Evolutionary conservation across 2,797 vertebrate genomes (phyloP).

Genomic region (Danio kyathit): DNA sequence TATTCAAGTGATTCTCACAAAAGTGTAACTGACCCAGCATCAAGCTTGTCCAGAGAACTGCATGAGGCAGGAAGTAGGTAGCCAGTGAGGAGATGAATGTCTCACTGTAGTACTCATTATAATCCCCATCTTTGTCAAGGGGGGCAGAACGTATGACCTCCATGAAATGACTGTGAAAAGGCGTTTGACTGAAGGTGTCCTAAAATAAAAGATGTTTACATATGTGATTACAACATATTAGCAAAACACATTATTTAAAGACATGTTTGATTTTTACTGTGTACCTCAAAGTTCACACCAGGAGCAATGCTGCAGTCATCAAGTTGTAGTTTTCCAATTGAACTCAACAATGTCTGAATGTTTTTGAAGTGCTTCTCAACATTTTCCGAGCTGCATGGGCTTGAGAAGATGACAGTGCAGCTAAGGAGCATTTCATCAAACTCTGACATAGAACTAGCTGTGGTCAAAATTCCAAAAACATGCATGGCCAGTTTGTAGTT

Average conservation of each 20-base stretch:
- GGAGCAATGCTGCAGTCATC: conserved; percentile 26
- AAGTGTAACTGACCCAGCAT: conserved; percentile 33
- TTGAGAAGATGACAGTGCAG: conserved; percentile 35
- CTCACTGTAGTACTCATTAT: conserved; percentile 22
- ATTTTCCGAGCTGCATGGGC: conserved; percentile 17
- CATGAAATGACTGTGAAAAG: conserved; percentile 11
- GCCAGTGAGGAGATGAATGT: conserved; percentile 10
- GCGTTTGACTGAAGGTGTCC: conserved; percentile 10
- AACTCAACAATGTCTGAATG: conserved; percentile 19
- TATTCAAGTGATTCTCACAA: not conserved
- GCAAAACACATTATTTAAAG: not conserved
- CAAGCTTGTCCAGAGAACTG: conserved; percentile 21
- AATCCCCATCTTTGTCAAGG: conserved; percentile 8
- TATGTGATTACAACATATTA: not conserved
- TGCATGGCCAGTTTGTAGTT: conserved; percentile 46
- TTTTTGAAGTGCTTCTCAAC: conserved; percentile 39
- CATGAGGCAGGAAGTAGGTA: conserved; percentile 17
- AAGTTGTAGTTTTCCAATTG: not conserved
- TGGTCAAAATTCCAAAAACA: conserved; percentile 38
- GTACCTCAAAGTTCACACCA: conserved; percentile 22
- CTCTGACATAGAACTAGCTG: conserved; percentile 5
- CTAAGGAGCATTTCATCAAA: conserved; percentile 45
- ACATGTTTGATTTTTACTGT: not conserved
- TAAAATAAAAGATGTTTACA: conserved; percentile 12
- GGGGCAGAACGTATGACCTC: conserved; percentile 5